phyloP scores from a whole-genome alignment of 2,113 vertebrate genomes.

The mouse (Mus musculus) region DNA sequence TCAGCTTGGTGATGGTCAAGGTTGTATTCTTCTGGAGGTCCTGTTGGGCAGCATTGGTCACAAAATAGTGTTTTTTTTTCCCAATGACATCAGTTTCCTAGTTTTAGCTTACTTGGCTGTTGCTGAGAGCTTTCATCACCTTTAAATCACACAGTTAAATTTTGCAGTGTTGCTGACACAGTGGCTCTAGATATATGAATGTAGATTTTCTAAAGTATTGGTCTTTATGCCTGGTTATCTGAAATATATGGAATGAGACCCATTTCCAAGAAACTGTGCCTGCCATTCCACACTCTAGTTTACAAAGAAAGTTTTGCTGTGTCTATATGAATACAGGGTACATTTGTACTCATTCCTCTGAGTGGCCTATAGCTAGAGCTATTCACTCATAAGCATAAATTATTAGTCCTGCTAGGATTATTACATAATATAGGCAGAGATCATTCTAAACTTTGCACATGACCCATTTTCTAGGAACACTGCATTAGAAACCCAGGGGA shows the following conservation, averaged over 20 bases:
- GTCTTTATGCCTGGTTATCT: constrained; percentile 44
- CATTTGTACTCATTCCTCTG: neutral
- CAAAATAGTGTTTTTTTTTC: neutral
- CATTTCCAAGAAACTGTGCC: neutral
- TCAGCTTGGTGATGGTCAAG: neutral
- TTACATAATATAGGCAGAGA: neutral
- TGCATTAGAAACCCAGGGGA: neutral
- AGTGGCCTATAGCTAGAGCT: neutral
- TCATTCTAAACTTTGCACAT: neutral
- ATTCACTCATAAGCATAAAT: neutral
- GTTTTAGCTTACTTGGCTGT: neutral
- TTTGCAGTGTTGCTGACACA: neutral
- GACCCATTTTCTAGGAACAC: neutral
- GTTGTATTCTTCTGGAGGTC: neutral
- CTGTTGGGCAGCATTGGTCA: neutral
- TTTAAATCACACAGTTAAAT: neutral
- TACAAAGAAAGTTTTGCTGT: neutral
- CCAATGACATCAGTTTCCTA: neutral
- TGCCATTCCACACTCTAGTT: neutral
- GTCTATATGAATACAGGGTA: neutral
- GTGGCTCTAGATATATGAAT: neutral
- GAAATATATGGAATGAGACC: constrained; percentile 44
- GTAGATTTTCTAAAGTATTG: neutral
- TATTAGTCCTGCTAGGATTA: neutral
- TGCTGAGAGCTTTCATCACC: neutral